Evolutionary conservation across 2,888 invertebrate genomes (phyloP), one percentile per base, ranked within the genome.

Genomic region (Furcula furcula): DNA sequence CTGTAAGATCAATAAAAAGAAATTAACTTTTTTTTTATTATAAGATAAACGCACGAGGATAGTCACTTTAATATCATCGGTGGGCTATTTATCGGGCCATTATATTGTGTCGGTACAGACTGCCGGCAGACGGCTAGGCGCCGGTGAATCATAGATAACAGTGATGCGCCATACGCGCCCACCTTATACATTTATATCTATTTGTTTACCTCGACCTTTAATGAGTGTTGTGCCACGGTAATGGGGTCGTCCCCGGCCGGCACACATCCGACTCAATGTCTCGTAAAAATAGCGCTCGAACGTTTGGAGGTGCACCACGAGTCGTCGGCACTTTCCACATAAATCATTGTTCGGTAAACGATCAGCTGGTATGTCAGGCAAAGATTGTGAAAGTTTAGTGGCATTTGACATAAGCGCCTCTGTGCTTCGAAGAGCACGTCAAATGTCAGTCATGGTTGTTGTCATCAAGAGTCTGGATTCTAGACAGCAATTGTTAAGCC

Each of bases 71-170:
- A 82, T 80, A 76, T 76, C 77, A 75, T 76, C 74, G 71, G 67
- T 55, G 66, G 69, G 68, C 72, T 74, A 82, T 82, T n/a, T 82
- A 85, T 83, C 80, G 74, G 70, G 62, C 65, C 65, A 75, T 80
- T 79, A 78, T 74, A 72, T 69, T 75, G 71, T 74, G 76, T 64
- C 74, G 74, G 74, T 55, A 60, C 81, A 85, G 83, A 85, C 85
- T 59, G 59, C 47, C 57, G 65, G 72, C 77, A 88, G 87, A 87
- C 87, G 51, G 82, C 79, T 70, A 67, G 87, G 83, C 87, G 87
- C 82, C 87, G 63, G 76, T 88, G 86, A 84, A 81, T 86, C 84
- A 86, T 78, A 81, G 82, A 81, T 80, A 84, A 84, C 77, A 75
- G 63, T 67, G 55, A 65, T 65, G 72, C 74, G 68, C 66, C 72